phyloP scores from a whole-genome alignment of 2,888 invertebrate species.

The Caenorhabditis auriculariae region DNA sequence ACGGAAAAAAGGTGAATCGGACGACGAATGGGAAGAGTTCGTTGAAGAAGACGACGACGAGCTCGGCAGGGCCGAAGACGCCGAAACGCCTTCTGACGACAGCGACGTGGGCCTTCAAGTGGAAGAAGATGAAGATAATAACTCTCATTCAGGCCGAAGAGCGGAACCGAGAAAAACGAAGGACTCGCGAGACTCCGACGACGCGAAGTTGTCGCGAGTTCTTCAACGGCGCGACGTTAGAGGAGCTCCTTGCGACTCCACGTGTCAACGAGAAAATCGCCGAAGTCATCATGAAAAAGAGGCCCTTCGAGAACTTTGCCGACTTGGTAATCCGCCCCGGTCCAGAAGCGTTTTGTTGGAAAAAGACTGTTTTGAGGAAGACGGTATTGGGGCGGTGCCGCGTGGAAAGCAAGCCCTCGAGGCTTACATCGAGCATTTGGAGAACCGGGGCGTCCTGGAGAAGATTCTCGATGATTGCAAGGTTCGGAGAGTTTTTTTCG shows the following conservation, averaged over 20 bases:
- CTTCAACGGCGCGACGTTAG: constrained; percentile 30
- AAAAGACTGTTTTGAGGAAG: constrained; percentile 1
- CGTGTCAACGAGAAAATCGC: constrained; percentile 43
- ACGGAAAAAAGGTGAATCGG: constrained; percentile 21
- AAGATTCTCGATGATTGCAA: constrained; percentile 52
- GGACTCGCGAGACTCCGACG: constrained; percentile 11
- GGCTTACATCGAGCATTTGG: constrained; percentile 44
- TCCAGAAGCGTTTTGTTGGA: neutral
- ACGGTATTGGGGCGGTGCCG: constrained; percentile 11
- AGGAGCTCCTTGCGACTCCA: constrained; percentile 29
- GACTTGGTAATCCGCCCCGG: neutral
- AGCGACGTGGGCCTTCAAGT: constrained; percentile 20
- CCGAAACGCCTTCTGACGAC: constrained; percentile 31
- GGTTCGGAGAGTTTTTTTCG: no score
- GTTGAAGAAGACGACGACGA: constrained; percentile 13
- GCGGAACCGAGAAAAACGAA: constrained; percentile 11
- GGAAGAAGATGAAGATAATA: neutral
- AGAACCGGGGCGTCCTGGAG: constrained; percentile 52
- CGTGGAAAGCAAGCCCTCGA: constrained; percentile 40
- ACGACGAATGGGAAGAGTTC: constrained; percentile 29
- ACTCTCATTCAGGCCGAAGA: constrained; percentile 27
- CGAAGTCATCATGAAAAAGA: constrained; percentile 17
- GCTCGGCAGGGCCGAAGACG: constrained; percentile 17
- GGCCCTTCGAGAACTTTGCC: constrained; percentile 24
- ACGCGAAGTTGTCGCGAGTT: constrained; percentile 27